Base-by-base conservation (phyloP, 2,888 invertebrate genomes). In the Drosophila differens region DNA sequence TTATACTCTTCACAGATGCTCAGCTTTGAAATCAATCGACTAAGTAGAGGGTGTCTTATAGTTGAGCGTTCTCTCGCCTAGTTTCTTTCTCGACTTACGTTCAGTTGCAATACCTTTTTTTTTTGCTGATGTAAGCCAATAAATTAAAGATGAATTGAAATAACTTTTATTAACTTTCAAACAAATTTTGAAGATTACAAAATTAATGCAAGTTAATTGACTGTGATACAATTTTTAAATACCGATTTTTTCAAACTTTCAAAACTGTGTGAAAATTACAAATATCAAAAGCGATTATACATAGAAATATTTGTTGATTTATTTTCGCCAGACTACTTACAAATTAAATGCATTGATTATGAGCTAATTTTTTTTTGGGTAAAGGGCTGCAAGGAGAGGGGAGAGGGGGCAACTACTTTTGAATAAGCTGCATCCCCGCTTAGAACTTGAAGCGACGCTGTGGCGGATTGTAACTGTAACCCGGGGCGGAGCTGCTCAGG, bases 401-500 rank as follows among this genome's bases (percentile, higher is more conserved):
- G 4, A 25, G 9, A 35, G 35, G 33, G 33, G 4, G 4, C 14
- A 35, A 16, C 9, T 1, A 47, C 25, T 37, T 19, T 60, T 64
- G 70, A 76, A 70, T 70, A 67, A 30, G 10, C 35, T 1, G n/a
- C 22, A 12, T 14, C 32, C 1, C 10, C 33, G 14, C n/a, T 58
- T 28, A 91, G 19, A 79, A 76, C 47, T 79, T 78, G 55, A 91
- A 89, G 49, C 81, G 79, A 5, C 83, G 70, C 37, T 70, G 62
- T 2, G 91, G 91, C 39, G 76, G 62, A 47, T 80, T 72, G 71
- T 92, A 92, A 10, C 79, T 81, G 52, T 92, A 91, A 5, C 92
- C 90, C 1, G 74, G 7, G 4, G 63, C 61, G 41, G 59, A 69
- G 12, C 64, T 16, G 73, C 81, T 60, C 59, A 91, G 32, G 0